Percentiles rank a stretch among this genome's conserved stretches.
Conservation (phyloP, 2,797 vertebrate species). For the Lutjanus argentimaculatus region DNA sequence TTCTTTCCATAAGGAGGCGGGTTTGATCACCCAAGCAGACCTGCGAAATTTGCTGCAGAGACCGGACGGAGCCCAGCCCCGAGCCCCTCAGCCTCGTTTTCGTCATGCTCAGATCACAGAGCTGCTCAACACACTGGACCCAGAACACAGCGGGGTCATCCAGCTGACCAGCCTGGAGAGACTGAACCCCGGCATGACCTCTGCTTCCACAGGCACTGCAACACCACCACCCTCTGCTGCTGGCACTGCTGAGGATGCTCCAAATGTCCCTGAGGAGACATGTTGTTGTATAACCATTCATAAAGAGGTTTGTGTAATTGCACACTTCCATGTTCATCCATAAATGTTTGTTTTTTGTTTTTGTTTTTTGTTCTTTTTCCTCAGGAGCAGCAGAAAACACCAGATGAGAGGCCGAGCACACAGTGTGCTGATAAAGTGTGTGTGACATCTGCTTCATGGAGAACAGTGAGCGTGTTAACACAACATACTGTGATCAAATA, state of each 20-base stretch:
- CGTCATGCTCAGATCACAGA: conserved; percentile 70
- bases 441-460: conserved; percentile 61
- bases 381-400: conserved; percentile 54
- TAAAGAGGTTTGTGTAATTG: background rate
- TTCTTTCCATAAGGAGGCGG: conserved; percentile 59
- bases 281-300: background rate
- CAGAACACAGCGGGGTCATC: conserved; percentile 67
- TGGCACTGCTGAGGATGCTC: background rate
- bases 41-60: conserved; percentile 65
- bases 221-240: background rate
- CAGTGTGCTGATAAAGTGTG: conserved; percentile 46
- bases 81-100: background rate
- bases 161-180: conserved; percentile 57
- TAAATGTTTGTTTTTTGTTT: background rate
- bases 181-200: conserved; percentile 37
- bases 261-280: background rate
- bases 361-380: conserved; percentile 2
- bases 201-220: background rate
- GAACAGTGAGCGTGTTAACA: conserved; percentile 69
- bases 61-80: background rate
- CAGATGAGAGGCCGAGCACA: conserved; percentile 49
- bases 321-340: background rate
- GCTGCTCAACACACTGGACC: conserved; percentile 78
- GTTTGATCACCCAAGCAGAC: conserved; percentile 71
- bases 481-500: conserved; percentile 41